Conservation (phyloP, 2,113 vertebrate species). For the Gnathonemus longibarbis region DNA sequence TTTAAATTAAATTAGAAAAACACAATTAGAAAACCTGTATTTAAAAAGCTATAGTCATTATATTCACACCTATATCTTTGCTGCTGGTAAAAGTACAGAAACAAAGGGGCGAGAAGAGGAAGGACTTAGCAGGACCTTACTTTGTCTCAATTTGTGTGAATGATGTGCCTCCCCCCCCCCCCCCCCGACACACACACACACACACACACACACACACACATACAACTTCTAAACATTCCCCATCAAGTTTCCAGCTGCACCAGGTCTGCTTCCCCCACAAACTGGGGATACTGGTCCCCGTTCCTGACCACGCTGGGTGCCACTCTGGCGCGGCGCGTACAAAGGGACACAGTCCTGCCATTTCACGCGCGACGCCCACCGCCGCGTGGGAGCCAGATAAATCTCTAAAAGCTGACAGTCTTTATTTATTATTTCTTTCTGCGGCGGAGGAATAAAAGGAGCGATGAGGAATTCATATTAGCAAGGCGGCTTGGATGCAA, state of each 20-base stretch:
- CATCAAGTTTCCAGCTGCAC: not conserved
- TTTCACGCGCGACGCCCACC: not conserved
- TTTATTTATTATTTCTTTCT: not conserved
- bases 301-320: not conserved
- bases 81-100: not conserved
- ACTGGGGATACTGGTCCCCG: not conserved
- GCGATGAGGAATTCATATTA: not conserved
- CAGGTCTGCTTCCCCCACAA: not conserved
- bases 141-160: not conserved
- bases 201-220: no score
- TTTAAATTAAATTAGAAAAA: not conserved
- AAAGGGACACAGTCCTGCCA: not conserved
- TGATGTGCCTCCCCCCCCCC: no score
- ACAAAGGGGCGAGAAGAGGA: not conserved
- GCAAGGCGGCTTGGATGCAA: conserved; percentile 18
- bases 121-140: not conserved
- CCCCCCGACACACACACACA: no score
- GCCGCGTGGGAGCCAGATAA: not conserved
- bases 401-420: not conserved
- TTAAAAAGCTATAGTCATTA: not conserved
- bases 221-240: not conserved
- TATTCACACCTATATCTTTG: not conserved
- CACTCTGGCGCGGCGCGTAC: not conserved
- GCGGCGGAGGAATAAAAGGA: not conserved
- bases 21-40: not conserved